phyloP scores from a whole-genome alignment of 2,888 invertebrate species.

The Xanthostigma xanthostigma region DNA sequence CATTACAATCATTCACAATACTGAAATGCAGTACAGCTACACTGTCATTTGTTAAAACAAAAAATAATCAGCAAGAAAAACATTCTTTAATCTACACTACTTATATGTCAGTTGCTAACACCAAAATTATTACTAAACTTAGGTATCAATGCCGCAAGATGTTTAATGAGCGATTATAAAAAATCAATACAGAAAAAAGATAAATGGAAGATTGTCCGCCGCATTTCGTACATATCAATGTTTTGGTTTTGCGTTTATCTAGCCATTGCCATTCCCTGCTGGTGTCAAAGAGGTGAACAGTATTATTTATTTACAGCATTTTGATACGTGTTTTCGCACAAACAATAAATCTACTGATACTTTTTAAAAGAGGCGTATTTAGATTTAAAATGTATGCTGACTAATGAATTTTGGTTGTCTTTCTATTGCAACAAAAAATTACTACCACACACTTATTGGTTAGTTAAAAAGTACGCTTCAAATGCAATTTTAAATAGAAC shows the following conservation, averaged over 20 bases:
- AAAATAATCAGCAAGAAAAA: too few relatives aligned
- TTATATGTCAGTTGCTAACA: neutral
- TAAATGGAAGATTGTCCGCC: conserved; percentile 16
- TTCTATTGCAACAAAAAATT: too few relatives aligned
- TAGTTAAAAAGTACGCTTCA: too few relatives aligned
- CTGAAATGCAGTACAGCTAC: too few relatives aligned
- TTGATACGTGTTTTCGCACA: neutral
- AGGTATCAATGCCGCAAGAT: conserved; percentile 24
- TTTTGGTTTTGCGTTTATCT: conserved; percentile 31
- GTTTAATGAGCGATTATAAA: conserved; percentile 25
- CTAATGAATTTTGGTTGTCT: too few relatives aligned
- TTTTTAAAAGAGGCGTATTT: too few relatives aligned
- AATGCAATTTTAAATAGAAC: too few relatives aligned
- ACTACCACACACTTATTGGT: too few relatives aligned
- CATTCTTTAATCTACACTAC: too few relatives aligned
- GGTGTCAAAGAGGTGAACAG: conserved; percentile 32
- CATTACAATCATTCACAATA: too few relatives aligned
- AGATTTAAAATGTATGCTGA: too few relatives aligned
- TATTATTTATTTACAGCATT: neutral
- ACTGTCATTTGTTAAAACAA: too few relatives aligned
- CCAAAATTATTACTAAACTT: conserved; percentile 7
- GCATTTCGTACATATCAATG: conserved; percentile 22
- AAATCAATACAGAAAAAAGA: conserved; percentile 17
- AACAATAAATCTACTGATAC: neutral
- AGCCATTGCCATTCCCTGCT: conserved; percentile 31